Evolutionary conservation across 2,113 vertebrate genomes (phyloP), one percentile per base, ranked within the genome.

Genomic region (Leptobrachium leishanense): DNA sequence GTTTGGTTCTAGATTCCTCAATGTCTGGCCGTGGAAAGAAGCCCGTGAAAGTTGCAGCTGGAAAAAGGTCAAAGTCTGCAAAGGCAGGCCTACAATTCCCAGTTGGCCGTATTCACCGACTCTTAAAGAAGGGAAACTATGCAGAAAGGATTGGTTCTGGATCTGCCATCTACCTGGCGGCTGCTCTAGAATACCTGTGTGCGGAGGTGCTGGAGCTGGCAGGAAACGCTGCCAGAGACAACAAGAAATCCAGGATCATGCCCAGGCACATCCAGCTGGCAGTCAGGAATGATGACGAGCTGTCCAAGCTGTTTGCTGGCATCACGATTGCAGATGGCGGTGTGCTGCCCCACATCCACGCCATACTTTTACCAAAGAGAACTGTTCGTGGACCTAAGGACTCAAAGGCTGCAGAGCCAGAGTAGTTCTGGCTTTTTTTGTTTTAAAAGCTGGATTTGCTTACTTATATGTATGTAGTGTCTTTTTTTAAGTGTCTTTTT

Each of bases 11-110:
- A 76, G 46, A 42, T 72, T 40, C 54, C 6, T 82, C 10, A 44
- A 95, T 94, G 92, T 94, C 94, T 82, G 93, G 90, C 40, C 85
- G 64, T 74, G 90, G 91, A 2, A 95, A 94, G 86, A 86, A 88
- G 12, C 43, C 0, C 0, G 0, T 40, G 0, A 57, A 41, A 3
- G 0, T 44, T 0, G 44, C 1, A 76, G 40, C 3, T 15, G 2
- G 0, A 0, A 88, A 84, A 69, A 41, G 46, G 53, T 90, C 79
- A 10, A 85, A 13, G 2, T 91, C 91, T 0, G 0, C 69, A 5
- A 87, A 64, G 50, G 91, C 93, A 0, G 93, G 92, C 0, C 43
- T 95, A 43, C 87, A 85, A 66, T 96, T 95, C 68, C 91, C 94
- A 0, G 91, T 95, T 2, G 82, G 88, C 0, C 88, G 89, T 5